A percentile compares a stretch with the other conserved stretches of the same genome.
These are phyloP conservation scores for Agrochola litura DNA, from an alignment of 2,888 invertebrate species.

Conservation along the genomic window DNA sequence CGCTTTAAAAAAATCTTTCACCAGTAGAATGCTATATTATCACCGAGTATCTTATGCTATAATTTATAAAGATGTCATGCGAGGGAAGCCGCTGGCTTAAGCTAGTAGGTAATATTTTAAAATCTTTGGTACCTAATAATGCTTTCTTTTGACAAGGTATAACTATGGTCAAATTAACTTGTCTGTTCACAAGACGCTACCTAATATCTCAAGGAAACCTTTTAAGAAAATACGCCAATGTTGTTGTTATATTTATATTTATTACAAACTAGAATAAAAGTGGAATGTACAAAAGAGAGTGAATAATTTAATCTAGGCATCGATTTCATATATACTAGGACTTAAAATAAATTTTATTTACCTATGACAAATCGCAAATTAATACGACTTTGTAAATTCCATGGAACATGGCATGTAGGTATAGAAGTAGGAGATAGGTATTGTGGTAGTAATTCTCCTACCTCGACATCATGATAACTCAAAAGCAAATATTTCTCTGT, in stretches of 20 bases:
- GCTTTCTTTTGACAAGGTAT: too few relatives aligned
- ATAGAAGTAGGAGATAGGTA: background rate
- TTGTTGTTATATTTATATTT: slow-evolving; percentile 42
- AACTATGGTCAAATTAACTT: background rate
- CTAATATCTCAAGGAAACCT: background rate
- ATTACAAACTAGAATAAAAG: slow-evolving; percentile 53
- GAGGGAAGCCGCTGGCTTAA: too few relatives aligned
- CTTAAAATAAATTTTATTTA: background rate
- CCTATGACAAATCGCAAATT: background rate
- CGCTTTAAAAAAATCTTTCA: too few relatives aligned
- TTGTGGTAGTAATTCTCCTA: background rate
- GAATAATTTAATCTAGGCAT: slow-evolving; percentile 58
- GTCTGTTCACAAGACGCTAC: background rate
- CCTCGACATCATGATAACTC: background rate
- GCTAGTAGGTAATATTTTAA: too few relatives aligned
- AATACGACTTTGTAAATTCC: background rate
- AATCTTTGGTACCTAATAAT: too few relatives aligned
- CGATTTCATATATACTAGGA: slow-evolving; percentile 10
- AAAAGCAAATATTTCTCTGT: background rate
- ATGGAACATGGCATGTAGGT: background rate
- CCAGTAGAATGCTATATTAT: too few relatives aligned
- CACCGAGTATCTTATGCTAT: too few relatives aligned
- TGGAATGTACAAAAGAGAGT: slow-evolving; percentile 63
- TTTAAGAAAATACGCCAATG: background rate
- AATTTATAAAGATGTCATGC: too few relatives aligned